Evolutionary conservation across 2,888 invertebrate species (phyloP).

Genomic region (Heliconius sara): DNA sequence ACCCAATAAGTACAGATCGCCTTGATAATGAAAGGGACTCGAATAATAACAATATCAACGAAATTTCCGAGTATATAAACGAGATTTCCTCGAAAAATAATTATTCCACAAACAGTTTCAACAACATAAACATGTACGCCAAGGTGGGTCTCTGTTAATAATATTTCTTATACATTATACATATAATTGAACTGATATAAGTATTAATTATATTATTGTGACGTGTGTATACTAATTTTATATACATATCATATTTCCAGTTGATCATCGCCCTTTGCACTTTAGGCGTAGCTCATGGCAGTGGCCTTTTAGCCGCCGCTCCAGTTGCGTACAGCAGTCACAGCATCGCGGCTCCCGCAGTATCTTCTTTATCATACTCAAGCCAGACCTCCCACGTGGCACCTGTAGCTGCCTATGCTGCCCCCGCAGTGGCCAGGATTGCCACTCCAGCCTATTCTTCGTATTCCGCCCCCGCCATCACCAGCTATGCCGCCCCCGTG

Average conservation of each 20-base stretch:
- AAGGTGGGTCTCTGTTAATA: constrained; percentile 66
- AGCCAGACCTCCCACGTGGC: constrained; percentile 55
- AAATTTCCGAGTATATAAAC: constrained; percentile 75
- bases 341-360: constrained; percentile 61
- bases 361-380: constrained; percentile 61
- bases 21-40: constrained; percentile 82
- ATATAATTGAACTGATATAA: constrained; percentile 10
- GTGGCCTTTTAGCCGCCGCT: constrained; percentile 77
- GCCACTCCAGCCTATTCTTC: constrained; percentile 63
- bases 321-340: constrained; percentile 79
- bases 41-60: constrained; percentile 58
- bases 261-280: constrained; percentile 84
- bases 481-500: constrained; percentile 62
- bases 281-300: constrained; percentile 84
- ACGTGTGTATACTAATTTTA: not conserved
- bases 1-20: constrained; percentile 58
- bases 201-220: not conserved
- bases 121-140: constrained; percentile 80
- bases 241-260: constrained; percentile 53
- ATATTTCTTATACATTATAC: constrained; percentile 25
- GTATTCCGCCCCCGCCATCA: constrained; percentile 3
- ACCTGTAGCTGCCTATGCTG: constrained; percentile 56
- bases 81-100: constrained; percentile 70
- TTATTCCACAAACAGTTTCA: constrained; percentile 80
- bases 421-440: constrained; percentile 61